These are phyloP conservation scores for Magallana gigas DNA, from an alignment of 1,140 invertebrate genomes.

Conservation along the genomic window DNA sequence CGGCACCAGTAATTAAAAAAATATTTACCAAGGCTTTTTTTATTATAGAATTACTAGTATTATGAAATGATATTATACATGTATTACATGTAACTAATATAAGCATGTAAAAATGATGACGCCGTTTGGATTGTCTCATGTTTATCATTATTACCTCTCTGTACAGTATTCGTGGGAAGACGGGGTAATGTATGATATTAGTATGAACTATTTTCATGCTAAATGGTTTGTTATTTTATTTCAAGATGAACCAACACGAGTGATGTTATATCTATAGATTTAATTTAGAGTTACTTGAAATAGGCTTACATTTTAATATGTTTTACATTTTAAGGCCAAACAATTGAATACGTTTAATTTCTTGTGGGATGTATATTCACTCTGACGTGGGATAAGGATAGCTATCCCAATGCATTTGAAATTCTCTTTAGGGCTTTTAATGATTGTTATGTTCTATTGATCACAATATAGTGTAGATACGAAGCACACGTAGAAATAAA, in stretches of 20 bases:
- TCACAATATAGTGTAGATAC: slow-evolving; percentile 10
- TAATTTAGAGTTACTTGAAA: too few relatives aligned
- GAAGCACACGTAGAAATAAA: neutral
- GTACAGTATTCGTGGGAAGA: slow-evolving; percentile 67
- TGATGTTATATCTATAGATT: too few relatives aligned
- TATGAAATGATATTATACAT: neutral
- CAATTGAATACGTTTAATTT: neutral
- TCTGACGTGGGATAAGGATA: neutral
- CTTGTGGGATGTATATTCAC: neutral
- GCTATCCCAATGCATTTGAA: neutral
- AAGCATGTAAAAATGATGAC: neutral
- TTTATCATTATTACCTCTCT: neutral
- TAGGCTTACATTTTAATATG: too few relatives aligned
- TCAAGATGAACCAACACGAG: too few relatives aligned
- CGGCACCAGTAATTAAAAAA: neutral
- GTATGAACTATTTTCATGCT: neutral
- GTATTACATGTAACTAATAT: neutral
- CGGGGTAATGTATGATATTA: slow-evolving; percentile 57
- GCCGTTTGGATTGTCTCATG: neutral
- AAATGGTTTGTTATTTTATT: neutral
- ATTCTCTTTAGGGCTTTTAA: neutral
- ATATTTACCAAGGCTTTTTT: neutral
- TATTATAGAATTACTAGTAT: neutral
- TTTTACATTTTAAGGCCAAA: neutral
- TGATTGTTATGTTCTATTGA: neutral